Evolutionary conservation across 2,797 vertebrate genomes (phyloP), one percentile per base, ranked within the genome.

Genomic region (Sebastes melanostomus): DNA sequence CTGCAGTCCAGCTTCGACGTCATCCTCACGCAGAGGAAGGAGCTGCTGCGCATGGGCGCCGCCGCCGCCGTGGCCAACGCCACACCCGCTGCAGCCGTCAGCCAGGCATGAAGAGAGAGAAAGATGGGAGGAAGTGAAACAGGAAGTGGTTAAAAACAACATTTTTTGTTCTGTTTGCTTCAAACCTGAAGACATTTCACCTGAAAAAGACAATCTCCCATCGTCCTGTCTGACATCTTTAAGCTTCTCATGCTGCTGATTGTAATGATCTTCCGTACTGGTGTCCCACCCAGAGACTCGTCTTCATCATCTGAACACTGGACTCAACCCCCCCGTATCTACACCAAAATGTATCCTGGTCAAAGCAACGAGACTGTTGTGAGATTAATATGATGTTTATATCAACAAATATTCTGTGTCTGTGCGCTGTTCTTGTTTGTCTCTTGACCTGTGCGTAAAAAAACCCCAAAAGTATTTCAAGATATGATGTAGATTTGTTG

Each of bases 1-100:
- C 91, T 99, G 89, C 98, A 99, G 93, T 96, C 97, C 93, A 99
- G 97, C 84, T 99, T 98, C 0, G 98, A 99, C 84, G 95, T 98
- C 93, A 98, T 99, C 91, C 96, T 99, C 72, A 97, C 97, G 5
- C 97, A 98, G 75, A 95, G 98, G 81, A 99, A 99, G 91, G 98
- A 98, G 81, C 96, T 99, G 55, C 96, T 99, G 86, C 96, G 97
- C 56, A 96, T 95, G 94, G 96, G 97, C 8, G 95, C 94, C 73
- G 92, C 97, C 81, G 38, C 93, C 77, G 67, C 88, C 70, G 0
- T 86, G 1, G 78, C 83, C 8, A 42, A 56, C 61, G 73, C 83
- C 29, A 11, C 86, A 0, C 75, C 93, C 4, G 2, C 86, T 56
- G 78, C 83, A 8, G 86, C 89, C 2, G 83, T 88, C 27, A 66